Percentiles rank a stretch among this genome's conserved stretches.
Evolutionary conservation across 2,113 vertebrate species (phyloP).

Genomic region (Raja brachyura): DNA sequence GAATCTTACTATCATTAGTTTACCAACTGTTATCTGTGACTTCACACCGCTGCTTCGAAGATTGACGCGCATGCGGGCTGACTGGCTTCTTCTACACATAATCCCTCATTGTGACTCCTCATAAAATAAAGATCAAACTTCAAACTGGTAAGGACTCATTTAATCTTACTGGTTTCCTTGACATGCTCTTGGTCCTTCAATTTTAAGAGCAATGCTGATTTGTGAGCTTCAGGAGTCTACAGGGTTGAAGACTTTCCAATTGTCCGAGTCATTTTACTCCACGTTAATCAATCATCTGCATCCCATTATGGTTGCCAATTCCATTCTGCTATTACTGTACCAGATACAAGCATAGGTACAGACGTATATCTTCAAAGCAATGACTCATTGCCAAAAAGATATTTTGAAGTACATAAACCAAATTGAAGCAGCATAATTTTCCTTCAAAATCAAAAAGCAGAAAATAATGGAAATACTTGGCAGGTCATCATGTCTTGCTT

Average conservation of each 20-base stretch:
- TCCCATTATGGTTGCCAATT: not conserved
- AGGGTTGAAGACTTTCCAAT: not conserved
- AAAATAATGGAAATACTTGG: no score
- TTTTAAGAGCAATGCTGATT: not conserved
- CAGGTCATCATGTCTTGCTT: no score
- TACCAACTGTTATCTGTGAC: no score
- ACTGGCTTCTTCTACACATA: no score
- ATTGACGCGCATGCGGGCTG: no score
- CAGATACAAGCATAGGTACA: not conserved
- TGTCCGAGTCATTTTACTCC: not conserved
- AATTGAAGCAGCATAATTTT: not conserved
- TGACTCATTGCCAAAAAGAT: not conserved
- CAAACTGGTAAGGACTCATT: no score
- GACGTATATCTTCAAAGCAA: not conserved
- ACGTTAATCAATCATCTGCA: not conserved
- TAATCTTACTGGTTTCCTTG: no score
- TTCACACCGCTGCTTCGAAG: no score
- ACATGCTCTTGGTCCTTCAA: not conserved
- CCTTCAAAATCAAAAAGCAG: no score
- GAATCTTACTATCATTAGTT: no score
- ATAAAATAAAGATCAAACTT: no score
- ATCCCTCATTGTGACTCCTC: no score
- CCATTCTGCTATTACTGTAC: not conserved
- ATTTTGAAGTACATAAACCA: not conserved
- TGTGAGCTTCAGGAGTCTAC: not conserved